Conservation (phyloP, 2,888 invertebrate genomes). For the Ophion obscuratus region DNA sequence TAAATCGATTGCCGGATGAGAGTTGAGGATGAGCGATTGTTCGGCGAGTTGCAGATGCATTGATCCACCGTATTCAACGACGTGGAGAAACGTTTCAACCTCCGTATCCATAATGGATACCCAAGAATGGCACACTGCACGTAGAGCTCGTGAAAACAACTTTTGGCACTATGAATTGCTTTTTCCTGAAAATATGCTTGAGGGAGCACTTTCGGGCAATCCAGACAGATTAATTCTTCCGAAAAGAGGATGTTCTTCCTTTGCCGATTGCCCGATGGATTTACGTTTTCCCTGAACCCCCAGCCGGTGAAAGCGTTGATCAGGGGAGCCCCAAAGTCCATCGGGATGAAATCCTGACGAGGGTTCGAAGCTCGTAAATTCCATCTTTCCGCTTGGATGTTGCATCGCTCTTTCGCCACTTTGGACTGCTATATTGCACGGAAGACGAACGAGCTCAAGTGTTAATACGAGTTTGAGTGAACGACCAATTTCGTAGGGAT, state of each 20-base stretch:
- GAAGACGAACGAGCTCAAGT: not conserved
- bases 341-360: constrained; percentile 71
- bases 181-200: constrained; percentile 12
- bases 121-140: not conserved
- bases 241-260: constrained; percentile 24
- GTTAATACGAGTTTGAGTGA: not conserved
- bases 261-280: constrained; percentile 32
- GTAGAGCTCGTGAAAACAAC: not conserved
- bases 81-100: not conserved
- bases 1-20: not conserved
- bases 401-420: not conserved
- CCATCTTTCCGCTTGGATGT: not conserved
- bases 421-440: not conserved
- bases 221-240: constrained; percentile 32
- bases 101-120: not conserved
- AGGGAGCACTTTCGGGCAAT: constrained; percentile 14
- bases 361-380: constrained; percentile 51
- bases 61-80: not conserved
- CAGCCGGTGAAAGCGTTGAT: not conserved
- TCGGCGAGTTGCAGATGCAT: not conserved
- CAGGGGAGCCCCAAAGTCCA: constrained; percentile 62
- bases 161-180: constrained; percentile 61
- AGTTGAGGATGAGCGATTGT: not conserved
- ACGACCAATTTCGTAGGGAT: not conserved
- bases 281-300: not conserved